A percentile compares a stretch with the other conserved stretches of the same genome.
Conservation (phyloP, 92 coral and sea anemone genomes). For the Zoanthus sociatus region DNA sequence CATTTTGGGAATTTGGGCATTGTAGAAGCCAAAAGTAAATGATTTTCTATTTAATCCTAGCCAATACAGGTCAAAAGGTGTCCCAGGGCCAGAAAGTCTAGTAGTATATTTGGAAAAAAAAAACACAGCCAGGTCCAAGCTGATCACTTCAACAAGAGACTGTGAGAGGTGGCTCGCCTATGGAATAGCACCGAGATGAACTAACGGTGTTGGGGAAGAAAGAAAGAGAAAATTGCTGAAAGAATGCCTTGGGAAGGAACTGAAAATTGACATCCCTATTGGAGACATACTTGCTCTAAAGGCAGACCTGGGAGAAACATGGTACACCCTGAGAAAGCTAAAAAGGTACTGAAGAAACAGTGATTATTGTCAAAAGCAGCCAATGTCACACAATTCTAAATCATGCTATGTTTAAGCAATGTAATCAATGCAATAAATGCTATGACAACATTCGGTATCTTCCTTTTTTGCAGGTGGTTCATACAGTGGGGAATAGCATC, state of each 20-base stretch:
- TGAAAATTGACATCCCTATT: background rate
- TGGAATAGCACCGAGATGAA: too few relatives aligned
- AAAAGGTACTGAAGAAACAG: too few relatives aligned
- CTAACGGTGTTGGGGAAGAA: constrained; percentile 7
- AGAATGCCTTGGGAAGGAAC: constrained; percentile 38
- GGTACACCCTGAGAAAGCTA: background rate
- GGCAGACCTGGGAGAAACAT: background rate
- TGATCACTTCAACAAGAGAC: background rate
- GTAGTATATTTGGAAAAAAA: background rate
- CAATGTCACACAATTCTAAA: too few relatives aligned
- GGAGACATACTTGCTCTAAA: constrained; percentile 5
- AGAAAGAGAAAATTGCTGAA: constrained; percentile 52
- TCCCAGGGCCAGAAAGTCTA: background rate
- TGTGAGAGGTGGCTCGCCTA: constrained; percentile 11
- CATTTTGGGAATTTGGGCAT: too few relatives aligned
- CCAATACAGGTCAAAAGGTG: constrained; percentile 22
- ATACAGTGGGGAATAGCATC: too few relatives aligned
- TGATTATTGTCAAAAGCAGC: too few relatives aligned
- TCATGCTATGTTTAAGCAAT: too few relatives aligned
- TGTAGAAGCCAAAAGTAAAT: too few relatives aligned
- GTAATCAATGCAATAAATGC: too few relatives aligned
- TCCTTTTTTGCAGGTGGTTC: too few relatives aligned
- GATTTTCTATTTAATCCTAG: background rate
- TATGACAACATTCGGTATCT: too few relatives aligned
- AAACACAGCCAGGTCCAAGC: background rate